A percentile compares a stretch with the other conserved stretches of the same genome.
Conservation (phyloP, 2,113 vertebrate species). For the Opisthocomus hoazin region DNA sequence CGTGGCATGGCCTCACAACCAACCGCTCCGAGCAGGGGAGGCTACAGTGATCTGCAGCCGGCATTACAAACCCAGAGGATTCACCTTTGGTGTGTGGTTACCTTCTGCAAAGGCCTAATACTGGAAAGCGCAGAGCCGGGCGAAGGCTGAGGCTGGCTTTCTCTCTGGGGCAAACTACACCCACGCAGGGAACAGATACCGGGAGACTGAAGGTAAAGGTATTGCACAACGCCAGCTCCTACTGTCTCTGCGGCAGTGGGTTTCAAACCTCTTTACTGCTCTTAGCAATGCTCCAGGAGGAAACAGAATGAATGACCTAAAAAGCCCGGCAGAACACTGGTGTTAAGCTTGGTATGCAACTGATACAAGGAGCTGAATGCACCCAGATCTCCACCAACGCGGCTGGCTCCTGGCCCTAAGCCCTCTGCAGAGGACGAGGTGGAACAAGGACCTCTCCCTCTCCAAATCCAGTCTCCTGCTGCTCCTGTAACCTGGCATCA, state of each 20-base stretch:
- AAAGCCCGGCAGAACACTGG: background rate
- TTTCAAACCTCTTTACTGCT: background rate
- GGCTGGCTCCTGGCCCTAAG: background rate
- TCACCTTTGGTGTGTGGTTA: background rate
- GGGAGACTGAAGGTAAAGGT: background rate
- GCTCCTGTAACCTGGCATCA: background rate
- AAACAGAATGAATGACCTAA: background rate
- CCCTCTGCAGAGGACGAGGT: background rate
- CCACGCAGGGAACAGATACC: background rate
- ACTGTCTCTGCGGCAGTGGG: background rate
- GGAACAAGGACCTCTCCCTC: background rate
- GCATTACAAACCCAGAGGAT: background rate
- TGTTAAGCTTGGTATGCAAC: background rate
- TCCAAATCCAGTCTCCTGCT: background rate
- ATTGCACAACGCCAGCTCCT: background rate
- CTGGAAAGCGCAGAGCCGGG: background rate
- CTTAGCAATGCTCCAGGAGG: background rate
- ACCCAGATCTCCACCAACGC: background rate
- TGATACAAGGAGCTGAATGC: background rate
- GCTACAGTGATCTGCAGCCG: background rate
- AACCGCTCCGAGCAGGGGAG: no score
- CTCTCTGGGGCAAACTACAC: background rate
- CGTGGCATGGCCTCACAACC: accelerated
- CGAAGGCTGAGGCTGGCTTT: background rate
- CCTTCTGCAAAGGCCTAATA: background rate